Base-by-base conservation (phyloP, 2,888 invertebrate genomes). In the Drosophila emarginata region DNA sequence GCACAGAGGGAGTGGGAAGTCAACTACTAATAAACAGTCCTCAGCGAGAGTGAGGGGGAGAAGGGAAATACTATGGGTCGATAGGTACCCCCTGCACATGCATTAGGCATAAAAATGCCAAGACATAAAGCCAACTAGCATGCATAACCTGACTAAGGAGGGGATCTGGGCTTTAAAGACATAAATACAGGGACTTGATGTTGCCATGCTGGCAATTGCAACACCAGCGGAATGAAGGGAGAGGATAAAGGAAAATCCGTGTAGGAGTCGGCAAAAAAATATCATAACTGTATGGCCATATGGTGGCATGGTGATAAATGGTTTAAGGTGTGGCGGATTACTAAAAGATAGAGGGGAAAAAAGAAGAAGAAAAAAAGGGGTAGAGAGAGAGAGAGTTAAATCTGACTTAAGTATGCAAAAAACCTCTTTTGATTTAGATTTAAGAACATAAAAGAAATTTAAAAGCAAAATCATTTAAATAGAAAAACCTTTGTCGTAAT, bases 101-200 rank as follows among this genome's bases (percentile, higher is more conserved):
- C 64, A 61, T 80, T 86, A 62, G 81, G 64, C 84, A 81, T 78
- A 83, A 80, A 81, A 83, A 71, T 76, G 78, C 78, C 87, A 63
- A 66, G 74, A 62, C 67, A 76, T 67, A 82, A 81, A 74, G 74
- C 80, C 81, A 77, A 80, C 83, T 79, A 72, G 57, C 71, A 69
- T 64, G 67, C 45, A 45, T 77, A 60, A 68, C 60, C 67, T 68
- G 67, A 68, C 63, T 65, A 60, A 66, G 76, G 58, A 32, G 64
- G 65, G 78, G 36, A 45, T 57, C 63, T 59, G 51, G 52, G 78
- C 79, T 72, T 78, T 69, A 72, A 76, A 74, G 51, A 64, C 66
- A 79, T 67, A 81, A 76, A 83, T 67, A 71, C 63, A 71, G 64
- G 56, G 71, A 71, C 77, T 68, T 76, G 64, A 69, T 69, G 59